phyloP scores from a whole-genome alignment of 2,113 vertebrate species.

The Gallinago media region DNA sequence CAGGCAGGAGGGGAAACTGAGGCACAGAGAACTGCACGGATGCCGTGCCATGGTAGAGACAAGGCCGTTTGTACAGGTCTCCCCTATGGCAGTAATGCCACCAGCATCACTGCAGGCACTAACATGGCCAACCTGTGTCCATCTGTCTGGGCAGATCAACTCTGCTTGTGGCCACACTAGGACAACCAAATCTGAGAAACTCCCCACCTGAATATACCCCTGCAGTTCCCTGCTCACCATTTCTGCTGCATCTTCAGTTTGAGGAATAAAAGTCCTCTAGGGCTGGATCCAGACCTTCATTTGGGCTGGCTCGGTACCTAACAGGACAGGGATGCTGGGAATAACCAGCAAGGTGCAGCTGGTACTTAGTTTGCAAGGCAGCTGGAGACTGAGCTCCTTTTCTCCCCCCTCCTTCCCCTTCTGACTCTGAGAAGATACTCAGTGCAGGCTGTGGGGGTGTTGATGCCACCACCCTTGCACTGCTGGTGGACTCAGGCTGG shows the following conservation, averaged over 20 bases:
- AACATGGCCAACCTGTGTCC: fast-evolving
- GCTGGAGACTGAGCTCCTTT: not conserved
- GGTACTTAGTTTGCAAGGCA: not conserved
- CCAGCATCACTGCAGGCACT: not conserved
- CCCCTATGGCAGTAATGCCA: not conserved
- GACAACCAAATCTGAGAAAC: not conserved
- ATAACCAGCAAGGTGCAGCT: not conserved
- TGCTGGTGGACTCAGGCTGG: fast-evolving
- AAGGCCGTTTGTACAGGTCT: not conserved
- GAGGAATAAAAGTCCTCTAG: not conserved
- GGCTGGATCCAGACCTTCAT: fast-evolving
- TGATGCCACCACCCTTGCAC: not conserved
- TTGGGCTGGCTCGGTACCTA: fast-evolving
- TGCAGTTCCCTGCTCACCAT: not conserved
- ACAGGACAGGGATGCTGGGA: not conserved
- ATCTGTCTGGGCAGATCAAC: not conserved
- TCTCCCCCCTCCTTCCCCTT: not conserved
- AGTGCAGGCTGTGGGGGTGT: not conserved
- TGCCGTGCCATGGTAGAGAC: fast-evolving
- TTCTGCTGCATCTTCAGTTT: not conserved
- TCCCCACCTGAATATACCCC: not conserved
- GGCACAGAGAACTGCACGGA: fast-evolving
- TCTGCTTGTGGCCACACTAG: not conserved
- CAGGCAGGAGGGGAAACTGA: not conserved
- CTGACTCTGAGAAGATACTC: not conserved